Base-by-base conservation (phyloP, 2,888 invertebrate species). In the Synanthedon andrenaeformis region DNA sequence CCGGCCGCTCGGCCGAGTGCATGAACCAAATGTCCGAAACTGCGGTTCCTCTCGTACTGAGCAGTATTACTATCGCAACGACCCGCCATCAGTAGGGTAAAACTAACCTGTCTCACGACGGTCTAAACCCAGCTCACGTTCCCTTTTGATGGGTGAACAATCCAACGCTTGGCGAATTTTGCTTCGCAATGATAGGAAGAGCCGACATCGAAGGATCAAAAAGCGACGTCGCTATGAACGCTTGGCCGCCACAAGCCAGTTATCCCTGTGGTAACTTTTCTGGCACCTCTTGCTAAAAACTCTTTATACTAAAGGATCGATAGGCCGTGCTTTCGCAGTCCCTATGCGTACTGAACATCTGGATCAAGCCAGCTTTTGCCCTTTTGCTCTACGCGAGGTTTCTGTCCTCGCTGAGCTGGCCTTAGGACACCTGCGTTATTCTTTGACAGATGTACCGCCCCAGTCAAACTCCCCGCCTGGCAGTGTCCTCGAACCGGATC, bases 181-280 rank as follows among this genome's bases (percentile, higher is more conserved):
- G n/a, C 49, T 49, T 49, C 49, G 49, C 49, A 49, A 49, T 49
- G 49, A 49, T 49, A 17, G 49, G 17, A 49, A 49, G 88, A 92
- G 90, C 90, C 90, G 91, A 91, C 89, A 91, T 91, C 90, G 90
- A 92, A 90, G 87, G 89, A 91, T 90, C 90, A 90, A 91, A 90
- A 90, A 90, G 89, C 89, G 82, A 90, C 89, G 90, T 91, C 89
- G 49, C 49, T 42, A 13, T 42, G 14, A 49, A 49, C 49, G 49
- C 17, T 49, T 49, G 13, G 49, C 17, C 85, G 89, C 89, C 89
- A 89, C 89, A 89, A 90, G 88, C 88, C 89, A 90, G 17, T 89
- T 89, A 90, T 90, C 90, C 90, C 90, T 90, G 89, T 90, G 90
- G 90, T 90, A 91, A 91, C 90, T 91, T 91, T 91, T 90, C 23